These are phyloP conservation scores for Pseudomyrmex cubaensis DNA, from an alignment of 1,140 invertebrate species.

Conservation along the genomic window DNA sequence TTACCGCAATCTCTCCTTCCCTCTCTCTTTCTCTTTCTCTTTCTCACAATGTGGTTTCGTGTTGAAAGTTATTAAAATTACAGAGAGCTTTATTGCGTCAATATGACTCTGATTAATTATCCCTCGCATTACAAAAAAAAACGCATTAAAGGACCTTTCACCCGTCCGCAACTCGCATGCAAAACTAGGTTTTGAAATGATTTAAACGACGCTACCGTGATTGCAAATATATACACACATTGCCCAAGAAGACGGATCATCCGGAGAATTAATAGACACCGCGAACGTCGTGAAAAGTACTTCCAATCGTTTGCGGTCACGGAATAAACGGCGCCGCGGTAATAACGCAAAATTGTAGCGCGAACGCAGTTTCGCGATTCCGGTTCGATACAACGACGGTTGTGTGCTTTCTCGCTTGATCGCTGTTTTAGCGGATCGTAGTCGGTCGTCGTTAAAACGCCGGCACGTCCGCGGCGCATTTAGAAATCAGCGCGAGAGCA, in stretches of 20 bases:
- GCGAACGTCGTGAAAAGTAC: slow-evolving; percentile 29
- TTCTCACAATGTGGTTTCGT: background rate
- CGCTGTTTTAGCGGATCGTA: slow-evolving; percentile 19
- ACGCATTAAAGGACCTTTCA: slow-evolving; percentile 27
- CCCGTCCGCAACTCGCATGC: background rate
- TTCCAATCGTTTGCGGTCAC: slow-evolving; percentile 26
- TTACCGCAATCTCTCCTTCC: background rate
- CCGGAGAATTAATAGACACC: slow-evolving; percentile 38
- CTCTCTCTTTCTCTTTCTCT: too few relatives aligned
- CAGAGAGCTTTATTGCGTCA: background rate
- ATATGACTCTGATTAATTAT: slow-evolving; percentile 42
- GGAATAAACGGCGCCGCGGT: slow-evolving; percentile 32
- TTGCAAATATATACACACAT: background rate
- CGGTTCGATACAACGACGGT: slow-evolving; percentile 25
- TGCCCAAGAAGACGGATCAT: slow-evolving; percentile 43
- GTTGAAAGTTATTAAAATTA: background rate
- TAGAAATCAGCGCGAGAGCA: background rate
- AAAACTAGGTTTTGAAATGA: slow-evolving; percentile 31
- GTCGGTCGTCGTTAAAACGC: background rate
- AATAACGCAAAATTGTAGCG: slow-evolving; percentile 31
- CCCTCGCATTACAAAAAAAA: background rate
- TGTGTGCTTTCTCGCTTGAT: slow-evolving; percentile 19
- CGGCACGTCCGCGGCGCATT: background rate
- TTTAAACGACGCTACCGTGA: slow-evolving; percentile 29
- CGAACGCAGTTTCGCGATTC: slow-evolving; percentile 42